Evolutionary conservation across 2,113 vertebrate species (phyloP), one percentile per base, ranked within the genome.

Genomic region (Globicephala melas): DNA sequence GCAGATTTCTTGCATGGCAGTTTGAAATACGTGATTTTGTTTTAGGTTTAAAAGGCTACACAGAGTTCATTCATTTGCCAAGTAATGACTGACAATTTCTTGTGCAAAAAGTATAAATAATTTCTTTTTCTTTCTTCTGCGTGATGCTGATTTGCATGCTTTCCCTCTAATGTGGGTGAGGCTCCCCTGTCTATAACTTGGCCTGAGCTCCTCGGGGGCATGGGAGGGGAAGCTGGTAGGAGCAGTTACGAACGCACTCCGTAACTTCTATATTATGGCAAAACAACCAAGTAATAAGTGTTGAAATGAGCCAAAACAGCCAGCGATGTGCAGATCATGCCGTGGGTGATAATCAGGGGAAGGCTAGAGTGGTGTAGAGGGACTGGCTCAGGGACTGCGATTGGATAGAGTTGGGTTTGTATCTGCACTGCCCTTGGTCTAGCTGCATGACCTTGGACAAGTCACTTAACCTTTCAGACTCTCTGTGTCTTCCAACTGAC

Each of bases 41-140:
- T 92, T 53, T 53, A 86, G 17, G 70, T 94, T 94, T 79, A 68
- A 95, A 96, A 89, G 36, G 20, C 36, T 36, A 92, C 63, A 93
- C 47, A 41, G 63, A 50, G 60, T 62, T 94, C 58, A 92, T 93
- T 83, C 81, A 93, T 58, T 82, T 88, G 41, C 28, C 70, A 91
- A 84, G 31, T 70, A 62, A 84, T 50, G 77, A 88, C 25, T 36
- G 84, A 87, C 23, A 60, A 31, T 53, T 84, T 83, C 38, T 58
- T 81, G 20, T 93, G 21, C 14, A 25, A 31, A 84, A 73, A 14
- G 18, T 77, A 65, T 26, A 85, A 85, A 26, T 91, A 53, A 58
- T 85, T 92, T 87, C 44, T 81, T 26, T 82, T 31, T 41, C 26
- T 36, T 41, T 82, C 36, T 28, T 41, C 38, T 62, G 38, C 20